Base-by-base conservation (phyloP, 2,113 vertebrate genomes). In the Aspiorhynchus laticeps region DNA sequence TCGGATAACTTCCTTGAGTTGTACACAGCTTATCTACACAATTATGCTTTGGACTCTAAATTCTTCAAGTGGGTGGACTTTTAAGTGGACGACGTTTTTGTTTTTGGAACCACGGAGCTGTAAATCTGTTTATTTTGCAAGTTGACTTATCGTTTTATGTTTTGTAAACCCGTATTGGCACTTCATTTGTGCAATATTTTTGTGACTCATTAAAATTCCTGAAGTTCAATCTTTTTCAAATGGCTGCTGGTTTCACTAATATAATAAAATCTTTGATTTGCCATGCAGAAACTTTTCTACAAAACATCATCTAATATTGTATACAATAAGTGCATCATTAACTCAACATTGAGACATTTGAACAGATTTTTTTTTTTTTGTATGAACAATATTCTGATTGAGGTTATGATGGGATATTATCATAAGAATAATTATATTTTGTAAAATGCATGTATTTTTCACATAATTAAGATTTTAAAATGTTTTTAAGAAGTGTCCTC, bases 1-100 rank as follows among this genome's bases (percentile, higher is more conserved):
- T 99, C 78, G 98, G 98, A 85, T 99, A 92, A 85, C 46, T 48
- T 82, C 21, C 31, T 43, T 69, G 46, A 19, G 0, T 36, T 21
- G 59, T 48, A 5, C 71, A 5, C 73, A 11, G 21, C 3, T 43
- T 9, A 19, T 2, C 82, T 31, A 6, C 61, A 56, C 15, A 71
- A 85, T 38, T 33, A 74, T 79, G 7, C 2, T 85, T 85, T 83
- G 56, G 56, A 83, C 75, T 90, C 43, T 53, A 86, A 76, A 77
- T 87, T 74, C 41, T 46, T 75, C 19, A 53, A 78, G n/a, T 78
- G 46, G 56, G 79, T 36, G 43, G 81, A 46, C 17, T 74, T 46
- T 19, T 51, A 80, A 41, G 61, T 82, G 38, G n/a, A 46, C 7
- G 2, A 51, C 11, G 26, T 31, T 43, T 80, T 73, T 2, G 3